phyloP scores from a whole-genome alignment of 2,888 invertebrate species.

The Ametastegia equiseti region DNA sequence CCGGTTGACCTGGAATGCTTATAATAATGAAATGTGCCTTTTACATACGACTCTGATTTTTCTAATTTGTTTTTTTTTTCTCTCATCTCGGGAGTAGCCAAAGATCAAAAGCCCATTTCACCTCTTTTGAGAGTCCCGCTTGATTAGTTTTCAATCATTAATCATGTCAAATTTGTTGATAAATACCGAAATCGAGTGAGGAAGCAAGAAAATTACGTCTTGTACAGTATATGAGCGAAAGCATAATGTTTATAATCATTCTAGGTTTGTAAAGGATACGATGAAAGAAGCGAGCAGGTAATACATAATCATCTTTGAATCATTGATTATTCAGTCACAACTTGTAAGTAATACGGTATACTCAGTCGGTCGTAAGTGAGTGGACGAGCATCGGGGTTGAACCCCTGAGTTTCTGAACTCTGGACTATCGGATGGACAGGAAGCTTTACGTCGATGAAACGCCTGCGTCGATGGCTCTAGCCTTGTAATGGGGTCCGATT shows the following conservation, averaged over 20 bases:
- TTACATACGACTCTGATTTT: neutral
- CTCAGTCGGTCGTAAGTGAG: neutral
- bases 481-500: neutral
- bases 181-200: no score
- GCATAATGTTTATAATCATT: no score
- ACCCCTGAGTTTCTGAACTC: neutral
- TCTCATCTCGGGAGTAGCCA: no score
- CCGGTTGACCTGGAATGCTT: no score
- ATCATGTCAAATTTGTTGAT: no score
- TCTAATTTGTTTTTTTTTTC: neutral
- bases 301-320: conserved; percentile 24
- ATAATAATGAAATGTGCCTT: no score
- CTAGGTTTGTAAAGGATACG: no score
- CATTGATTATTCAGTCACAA: conserved; percentile 14
- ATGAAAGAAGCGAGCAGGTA: conserved; percentile 4
- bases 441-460: neutral
- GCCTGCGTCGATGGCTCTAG: no score
- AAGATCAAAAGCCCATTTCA: neutral
- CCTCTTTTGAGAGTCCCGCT: neutral
- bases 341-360: neutral
- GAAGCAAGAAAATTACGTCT: no score
- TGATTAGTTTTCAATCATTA: no score
- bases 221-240: no score
- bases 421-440: neutral
- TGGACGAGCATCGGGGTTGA: neutral